These are phyloP conservation scores for Uloborus diversus DNA, from an alignment of 1,140 invertebrate species.

Conservation along the genomic window DNA sequence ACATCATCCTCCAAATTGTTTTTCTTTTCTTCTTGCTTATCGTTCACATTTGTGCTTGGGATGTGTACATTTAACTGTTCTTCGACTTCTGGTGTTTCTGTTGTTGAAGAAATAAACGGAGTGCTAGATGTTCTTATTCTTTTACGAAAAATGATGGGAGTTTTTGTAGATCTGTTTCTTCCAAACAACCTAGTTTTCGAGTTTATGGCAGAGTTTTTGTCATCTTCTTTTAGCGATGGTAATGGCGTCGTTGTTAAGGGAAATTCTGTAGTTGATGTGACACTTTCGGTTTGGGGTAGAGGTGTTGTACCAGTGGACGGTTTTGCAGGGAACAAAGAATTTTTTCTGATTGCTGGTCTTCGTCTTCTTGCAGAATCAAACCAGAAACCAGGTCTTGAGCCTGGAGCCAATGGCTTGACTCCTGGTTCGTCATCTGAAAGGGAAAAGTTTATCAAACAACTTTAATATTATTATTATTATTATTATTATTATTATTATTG, in stretches of 20 bases:
- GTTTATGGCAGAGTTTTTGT: not conserved
- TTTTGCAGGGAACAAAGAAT: slow-evolving; percentile 34
- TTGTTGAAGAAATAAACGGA: not conserved
- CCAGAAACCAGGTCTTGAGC: slow-evolving; percentile 48
- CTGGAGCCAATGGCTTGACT: slow-evolving; percentile 29
- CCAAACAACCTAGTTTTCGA: slow-evolving; percentile 3
- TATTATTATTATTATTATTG: too few relatives aligned
- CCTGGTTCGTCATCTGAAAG: not conserved
- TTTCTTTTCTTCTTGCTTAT: not conserved
- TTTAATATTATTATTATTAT: too few relatives aligned
- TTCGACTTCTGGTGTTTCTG: not conserved
- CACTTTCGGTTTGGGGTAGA: not conserved
- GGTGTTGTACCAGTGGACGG: not conserved
- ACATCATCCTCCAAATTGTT: not conserved
- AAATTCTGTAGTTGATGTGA: not conserved
- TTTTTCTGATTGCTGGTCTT: slow-evolving; percentile 24
- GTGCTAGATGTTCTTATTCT: not conserved
- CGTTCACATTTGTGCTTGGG: not conserved
- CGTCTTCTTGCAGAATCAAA: slow-evolving; percentile 29
- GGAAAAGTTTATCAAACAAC: too few relatives aligned
- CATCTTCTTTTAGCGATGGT: not conserved
- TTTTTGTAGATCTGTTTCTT: slow-evolving; percentile 14
- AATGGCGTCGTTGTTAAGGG: too few relatives aligned
- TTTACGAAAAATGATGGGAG: slow-evolving; percentile 22
- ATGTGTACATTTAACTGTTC: not conserved